Conservation (phyloP, 2,888 invertebrate genomes). For the Drosophila falleni region DNA sequence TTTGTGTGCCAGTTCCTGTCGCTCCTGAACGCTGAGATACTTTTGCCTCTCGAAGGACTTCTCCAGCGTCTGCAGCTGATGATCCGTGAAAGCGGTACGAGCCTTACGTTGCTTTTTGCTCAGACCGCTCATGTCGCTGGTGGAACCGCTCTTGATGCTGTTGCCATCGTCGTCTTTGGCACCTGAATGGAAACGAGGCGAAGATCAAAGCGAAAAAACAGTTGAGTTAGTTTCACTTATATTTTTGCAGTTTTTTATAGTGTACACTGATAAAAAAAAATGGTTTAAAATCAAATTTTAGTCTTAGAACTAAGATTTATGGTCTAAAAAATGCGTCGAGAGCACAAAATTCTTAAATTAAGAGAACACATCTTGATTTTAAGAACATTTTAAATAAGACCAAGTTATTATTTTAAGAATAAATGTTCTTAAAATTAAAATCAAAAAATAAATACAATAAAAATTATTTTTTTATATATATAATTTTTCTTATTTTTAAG, state of each 20-base stretch:
- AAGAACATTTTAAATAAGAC: no score
- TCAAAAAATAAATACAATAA: no score
- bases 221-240: neutral
- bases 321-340: no score
- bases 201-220: neutral
- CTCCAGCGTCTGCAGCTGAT: constrained; percentile 97
- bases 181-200: constrained; percentile 86
- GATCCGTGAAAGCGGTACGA: constrained; percentile 99
- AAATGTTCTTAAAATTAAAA: no score
- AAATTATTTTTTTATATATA: no score
- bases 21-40: constrained; percentile 97
- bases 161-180: constrained; percentile 93
- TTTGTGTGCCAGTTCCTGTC: constrained; percentile 99
- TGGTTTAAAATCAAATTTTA: no score
- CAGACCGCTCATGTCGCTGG: constrained; percentile 86
- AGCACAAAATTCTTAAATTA: no score
- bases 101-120: constrained; percentile 98
- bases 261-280: no score
- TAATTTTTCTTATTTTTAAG: no score
- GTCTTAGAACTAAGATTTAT: no score
- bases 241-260: neutral
- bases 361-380: no score
- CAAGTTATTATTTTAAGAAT: no score
- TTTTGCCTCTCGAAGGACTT: constrained; percentile 99
- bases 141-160: constrained; percentile 85